Evolutionary conservation across 1,140 invertebrate genomes (phyloP), one percentile per base, ranked within the genome.

Genomic region (Drosophila bipectinata): DNA sequence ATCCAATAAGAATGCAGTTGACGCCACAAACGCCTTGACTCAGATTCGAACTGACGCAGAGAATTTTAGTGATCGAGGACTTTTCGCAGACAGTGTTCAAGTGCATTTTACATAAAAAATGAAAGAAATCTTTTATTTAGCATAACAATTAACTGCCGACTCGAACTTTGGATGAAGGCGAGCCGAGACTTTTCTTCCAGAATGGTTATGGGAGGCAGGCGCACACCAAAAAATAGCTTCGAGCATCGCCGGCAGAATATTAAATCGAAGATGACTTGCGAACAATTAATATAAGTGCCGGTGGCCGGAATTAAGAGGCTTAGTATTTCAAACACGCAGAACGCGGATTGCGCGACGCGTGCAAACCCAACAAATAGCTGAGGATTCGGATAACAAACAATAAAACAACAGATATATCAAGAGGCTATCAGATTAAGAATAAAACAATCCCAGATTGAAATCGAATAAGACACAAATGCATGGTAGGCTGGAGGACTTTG

Each of bases 401-500:
- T 30, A 57, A 62, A 55, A 59, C 21, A 51, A 28, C 18, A 58
- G 68, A 39, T 45, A 48, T 41, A 47, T 49, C 41, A 69, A 14
- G 51, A 44, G 62, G 41, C 45, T 24, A 15, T 47, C 41, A 2
- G 30, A 71, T 47, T 15, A 44, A 45, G 15, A 60, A 45, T 67
- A 69, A 51, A 57, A 67, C 44, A 77, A 81, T 81, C 78, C 72
- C 77, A 81, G 41, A 61, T 48, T 76, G 45, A 69, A 80, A 66
- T 71, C 26, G 57, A 72, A 72, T 62, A 55, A 77, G 81, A 87
- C 82, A 85, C 78, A 75, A 82, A 75, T 85, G 78, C 81, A 84
- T 81, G 62, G 71, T 24, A 56, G 21, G 21, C 21, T 21, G 21
- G 21, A 21, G 21, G 21, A 21, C 21, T 21, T 21, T 21, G 18